Percentiles rank a stretch among this genome's conserved stretches.
phyloP scores from a whole-genome alignment of 35 echinoderm and acorn worm genomes.

The Ophioderma brevispina region DNA sequence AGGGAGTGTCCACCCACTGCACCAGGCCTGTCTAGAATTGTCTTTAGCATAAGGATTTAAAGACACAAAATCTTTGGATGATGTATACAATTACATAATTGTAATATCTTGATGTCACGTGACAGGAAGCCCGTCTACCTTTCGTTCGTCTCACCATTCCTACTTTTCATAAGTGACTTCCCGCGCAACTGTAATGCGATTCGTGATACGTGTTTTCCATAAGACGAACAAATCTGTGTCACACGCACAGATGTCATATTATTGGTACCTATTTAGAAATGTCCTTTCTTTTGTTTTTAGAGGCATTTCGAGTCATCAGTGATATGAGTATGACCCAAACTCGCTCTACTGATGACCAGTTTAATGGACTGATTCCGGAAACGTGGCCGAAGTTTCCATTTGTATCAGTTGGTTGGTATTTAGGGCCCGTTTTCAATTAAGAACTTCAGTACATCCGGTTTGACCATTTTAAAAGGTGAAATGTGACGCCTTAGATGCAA shows the following conservation, averaged over 20 bases:
- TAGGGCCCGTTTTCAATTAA: no score
- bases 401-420: not conserved
- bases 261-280: no score
- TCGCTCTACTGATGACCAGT: not conserved
- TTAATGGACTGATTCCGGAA: not conserved
- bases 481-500: not conserved
- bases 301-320: no score
- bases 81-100: not conserved
- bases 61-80: no score
- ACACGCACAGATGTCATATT: no score
- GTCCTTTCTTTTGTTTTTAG: no score
- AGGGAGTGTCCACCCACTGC: no score
- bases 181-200: not conserved
- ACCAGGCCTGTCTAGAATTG: no score
- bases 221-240: not conserved
- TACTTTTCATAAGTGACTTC: not conserved
- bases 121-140: not conserved
- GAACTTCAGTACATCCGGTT: no score
- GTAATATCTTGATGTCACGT: not conserved
- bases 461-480: not conserved
- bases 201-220: not conserved
- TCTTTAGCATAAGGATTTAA: no score
- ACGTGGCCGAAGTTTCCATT: not conserved
- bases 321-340: no score
- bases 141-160: not conserved